These are phyloP conservation scores for Eutrigla gurnardus DNA, from an alignment of 2,797 vertebrate species.

Conservation along the genomic window DNA sequence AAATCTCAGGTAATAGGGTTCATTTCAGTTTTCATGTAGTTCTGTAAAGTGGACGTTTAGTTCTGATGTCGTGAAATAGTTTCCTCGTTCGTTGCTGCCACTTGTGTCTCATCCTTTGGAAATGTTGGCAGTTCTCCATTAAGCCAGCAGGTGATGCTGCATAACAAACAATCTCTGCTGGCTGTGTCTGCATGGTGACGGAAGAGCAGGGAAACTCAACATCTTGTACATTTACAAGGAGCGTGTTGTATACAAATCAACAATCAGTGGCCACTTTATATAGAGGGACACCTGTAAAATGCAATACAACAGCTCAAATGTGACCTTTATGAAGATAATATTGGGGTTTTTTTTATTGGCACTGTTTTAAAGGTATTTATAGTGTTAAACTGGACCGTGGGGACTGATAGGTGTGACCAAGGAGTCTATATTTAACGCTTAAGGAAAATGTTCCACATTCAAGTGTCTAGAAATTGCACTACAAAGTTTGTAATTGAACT, in stretches of 20 bases:
- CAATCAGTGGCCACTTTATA: not conserved
- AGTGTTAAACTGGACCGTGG: not conserved
- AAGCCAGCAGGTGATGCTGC: constrained; percentile 81
- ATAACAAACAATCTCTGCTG: constrained; percentile 70
- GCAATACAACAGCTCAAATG: not conserved
- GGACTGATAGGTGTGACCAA: not conserved
- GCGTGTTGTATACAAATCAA: not conserved
- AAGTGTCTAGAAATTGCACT: not conserved
- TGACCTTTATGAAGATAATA: not conserved
- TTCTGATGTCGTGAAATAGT: not conserved
- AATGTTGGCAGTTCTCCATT: constrained; percentile 78
- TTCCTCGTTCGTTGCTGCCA: not conserved
- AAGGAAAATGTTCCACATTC: not conserved
- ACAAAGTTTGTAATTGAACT: not conserved
- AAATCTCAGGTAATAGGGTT: not conserved
- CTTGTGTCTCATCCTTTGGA: constrained; percentile 21
- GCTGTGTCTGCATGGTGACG: not conserved
- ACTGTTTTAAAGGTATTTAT: not conserved
- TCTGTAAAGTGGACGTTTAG: not conserved
- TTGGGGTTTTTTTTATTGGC: not conserved
- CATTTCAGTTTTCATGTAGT: not conserved
- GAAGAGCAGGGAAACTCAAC: not conserved
- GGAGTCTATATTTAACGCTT: not conserved
- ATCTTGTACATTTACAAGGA: constrained; percentile 2
- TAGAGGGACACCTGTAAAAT: not conserved